Conservation (phyloP, 2,797 vertebrate genomes). For the Hipposideros larvatus region DNA sequence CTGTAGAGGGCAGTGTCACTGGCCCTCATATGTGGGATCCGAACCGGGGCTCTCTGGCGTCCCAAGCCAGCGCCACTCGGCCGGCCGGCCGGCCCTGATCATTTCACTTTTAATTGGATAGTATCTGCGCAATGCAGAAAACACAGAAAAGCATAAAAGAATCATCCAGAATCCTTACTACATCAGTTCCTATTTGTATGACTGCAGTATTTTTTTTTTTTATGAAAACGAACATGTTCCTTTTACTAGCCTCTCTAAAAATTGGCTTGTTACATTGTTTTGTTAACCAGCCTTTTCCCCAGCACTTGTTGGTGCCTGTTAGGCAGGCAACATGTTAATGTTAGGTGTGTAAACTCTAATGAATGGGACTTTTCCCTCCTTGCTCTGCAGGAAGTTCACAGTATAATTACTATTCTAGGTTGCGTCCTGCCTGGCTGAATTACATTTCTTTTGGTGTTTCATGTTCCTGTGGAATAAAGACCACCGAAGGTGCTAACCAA, state of each 20-base stretch:
- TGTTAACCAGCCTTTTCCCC: neutral
- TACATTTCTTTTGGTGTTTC: neutral
- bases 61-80: no score
- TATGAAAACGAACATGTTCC: neutral
- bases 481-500: neutral
- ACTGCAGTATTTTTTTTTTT: neutral
- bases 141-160: neutral
- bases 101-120: neutral
- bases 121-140: neutral
- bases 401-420: neutral
- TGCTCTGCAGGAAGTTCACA: neutral
- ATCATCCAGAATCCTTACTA: neutral
- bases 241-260: slow-evolving; percentile 9
- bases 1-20: no score
- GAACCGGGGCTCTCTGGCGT: no score
- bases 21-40: no score
- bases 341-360: neutral
- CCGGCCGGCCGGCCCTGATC: no score
- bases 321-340: neutral
- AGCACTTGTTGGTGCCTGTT: neutral
- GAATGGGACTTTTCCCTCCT: neutral
- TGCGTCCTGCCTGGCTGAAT: neutral
- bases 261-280: neutral
- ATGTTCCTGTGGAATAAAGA: neutral
- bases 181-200: neutral